Percentiles rank a stretch among this genome's conserved stretches.
Evolutionary conservation across 2,888 invertebrate species (phyloP).

Genomic region (Xanthia icteritia): DNA sequence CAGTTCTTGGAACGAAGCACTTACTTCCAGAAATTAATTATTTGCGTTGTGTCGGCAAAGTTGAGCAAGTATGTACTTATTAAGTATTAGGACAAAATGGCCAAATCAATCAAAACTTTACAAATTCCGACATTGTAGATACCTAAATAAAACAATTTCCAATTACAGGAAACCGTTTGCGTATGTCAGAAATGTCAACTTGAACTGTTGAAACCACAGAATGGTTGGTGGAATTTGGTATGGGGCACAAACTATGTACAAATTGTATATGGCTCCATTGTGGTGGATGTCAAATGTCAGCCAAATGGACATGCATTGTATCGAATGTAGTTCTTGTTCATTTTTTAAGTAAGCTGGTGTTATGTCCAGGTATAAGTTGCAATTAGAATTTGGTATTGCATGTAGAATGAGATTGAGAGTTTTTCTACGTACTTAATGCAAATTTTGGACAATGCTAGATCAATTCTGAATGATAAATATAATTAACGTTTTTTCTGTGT

Average conservation of each 20-base stretch:
- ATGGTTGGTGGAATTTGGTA: constrained; percentile 26
- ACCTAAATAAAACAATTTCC: constrained; percentile 5
- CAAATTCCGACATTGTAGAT: neutral
- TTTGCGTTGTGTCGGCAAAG: neutral
- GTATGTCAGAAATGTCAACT: constrained; percentile 41
- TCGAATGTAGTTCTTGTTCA: neutral
- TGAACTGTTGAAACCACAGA: constrained; percentile 32
- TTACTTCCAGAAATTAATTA: constrained; percentile 6
- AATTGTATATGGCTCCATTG: constrained; percentile 19
- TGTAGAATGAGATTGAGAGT: no score
- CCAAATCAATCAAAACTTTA: constrained; percentile 5
- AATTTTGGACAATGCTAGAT: neutral
- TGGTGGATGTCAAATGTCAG: constrained; percentile 22
- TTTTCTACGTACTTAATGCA: neutral
- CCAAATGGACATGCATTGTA: constrained; percentile 7
- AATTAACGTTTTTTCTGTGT: neutral
- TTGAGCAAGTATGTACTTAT: no score
- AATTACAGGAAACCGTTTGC: constrained; percentile 22
- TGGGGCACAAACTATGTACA: constrained; percentile 4
- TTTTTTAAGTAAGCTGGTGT: neutral
- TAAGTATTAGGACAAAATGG: neutral
- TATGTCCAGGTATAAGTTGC: neutral
- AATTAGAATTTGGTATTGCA: neutral
- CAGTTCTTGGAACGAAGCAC: constrained; percentile 3
- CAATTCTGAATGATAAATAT: neutral